Evolutionary conservation across 2,797 vertebrate genomes (phyloP).

Genomic region (Ciconia nigra): DNA sequence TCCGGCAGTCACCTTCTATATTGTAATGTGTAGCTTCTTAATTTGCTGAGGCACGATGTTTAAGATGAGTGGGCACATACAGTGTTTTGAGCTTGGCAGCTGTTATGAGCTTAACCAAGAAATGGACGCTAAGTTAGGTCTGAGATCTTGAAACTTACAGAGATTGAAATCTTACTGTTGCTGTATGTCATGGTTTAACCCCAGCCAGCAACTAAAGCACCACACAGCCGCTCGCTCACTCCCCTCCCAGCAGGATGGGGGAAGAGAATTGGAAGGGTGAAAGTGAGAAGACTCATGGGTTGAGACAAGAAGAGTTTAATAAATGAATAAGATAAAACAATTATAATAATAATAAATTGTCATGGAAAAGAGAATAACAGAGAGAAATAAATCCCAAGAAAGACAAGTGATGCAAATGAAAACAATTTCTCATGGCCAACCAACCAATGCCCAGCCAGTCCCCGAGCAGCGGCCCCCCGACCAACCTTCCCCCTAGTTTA

Average conservation of each 20-base stretch:
- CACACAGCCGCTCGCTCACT: not conserved
- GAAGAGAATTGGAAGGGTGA: not conserved
- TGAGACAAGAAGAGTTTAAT: not conserved
- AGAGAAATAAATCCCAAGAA: not conserved
- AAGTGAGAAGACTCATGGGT: not conserved
- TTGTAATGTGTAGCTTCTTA: not conserved
- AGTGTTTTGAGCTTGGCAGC: not conserved
- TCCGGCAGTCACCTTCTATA: not conserved
- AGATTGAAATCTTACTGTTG: not conserved
- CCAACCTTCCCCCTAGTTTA: not conserved
- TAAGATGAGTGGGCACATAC: not conserved
- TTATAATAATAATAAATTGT: not conserved
- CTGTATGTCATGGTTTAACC: not conserved
- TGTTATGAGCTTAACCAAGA: conserved; percentile 26
- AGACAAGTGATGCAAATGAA: not conserved
- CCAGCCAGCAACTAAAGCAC: not conserved
- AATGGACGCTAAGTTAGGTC: not conserved
- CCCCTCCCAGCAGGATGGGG: not conserved
- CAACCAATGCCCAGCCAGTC: not conserved
- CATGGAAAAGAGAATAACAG: not conserved
- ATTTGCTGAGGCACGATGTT: not conserved
- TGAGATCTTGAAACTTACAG: conserved; percentile 25
- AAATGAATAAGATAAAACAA: not conserved
- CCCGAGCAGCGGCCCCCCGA: not conserved
- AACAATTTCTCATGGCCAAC: not conserved